Base-by-base conservation (phyloP, 2,888 invertebrate genomes). In the Resseliella maxima region DNA sequence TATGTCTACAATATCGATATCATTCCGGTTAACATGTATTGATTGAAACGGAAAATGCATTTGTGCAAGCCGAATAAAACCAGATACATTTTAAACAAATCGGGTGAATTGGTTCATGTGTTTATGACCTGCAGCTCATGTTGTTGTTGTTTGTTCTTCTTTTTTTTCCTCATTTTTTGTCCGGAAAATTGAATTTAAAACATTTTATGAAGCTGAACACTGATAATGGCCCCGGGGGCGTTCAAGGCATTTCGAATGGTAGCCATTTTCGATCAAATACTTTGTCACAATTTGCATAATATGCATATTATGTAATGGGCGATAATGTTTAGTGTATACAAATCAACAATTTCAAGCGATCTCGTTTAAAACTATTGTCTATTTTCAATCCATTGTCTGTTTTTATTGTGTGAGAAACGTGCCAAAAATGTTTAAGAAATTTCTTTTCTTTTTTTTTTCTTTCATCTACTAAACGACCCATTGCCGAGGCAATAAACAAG, bases 41-140 rank as follows among this genome's bases (percentile, higher is more conserved):
- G 72, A 72, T 72, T 72, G 72, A 72, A 72, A 18, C 72, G 15
- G n/a, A n/a, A n/a, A 72, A 35, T 72, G 24, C 59, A 72, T 72
- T 72, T 72, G 72, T 35, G 72, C 31, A 72, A 72, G 72, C 72
- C 3, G n/a, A 72, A 72, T 72, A 31, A 72, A 72, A 72, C 72
- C 72, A 72, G 31, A 72, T 72, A 72, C 5, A 72, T 31, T 72
- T 72, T 72, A 27, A 72, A 72, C 31, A 59, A 50, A 72, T 31
- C 72, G 31, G n/a, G 31, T 72, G 72, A 31, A 35, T 72, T 72
- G 72, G 31, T 31, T 72, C 72, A 72, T 72, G 72, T 72, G 31
- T 72, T 72, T 72, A 72, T 72, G 72, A 72, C 72, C 31, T 72
- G 72, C 35, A 72, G 35, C n/a, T 35, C 31, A 72, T 12, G 72